Evolutionary conservation across 2,797 vertebrate genomes (phyloP), one percentile per base, ranked within the genome.

Genomic region (Hylomyscus alleni): DNA sequence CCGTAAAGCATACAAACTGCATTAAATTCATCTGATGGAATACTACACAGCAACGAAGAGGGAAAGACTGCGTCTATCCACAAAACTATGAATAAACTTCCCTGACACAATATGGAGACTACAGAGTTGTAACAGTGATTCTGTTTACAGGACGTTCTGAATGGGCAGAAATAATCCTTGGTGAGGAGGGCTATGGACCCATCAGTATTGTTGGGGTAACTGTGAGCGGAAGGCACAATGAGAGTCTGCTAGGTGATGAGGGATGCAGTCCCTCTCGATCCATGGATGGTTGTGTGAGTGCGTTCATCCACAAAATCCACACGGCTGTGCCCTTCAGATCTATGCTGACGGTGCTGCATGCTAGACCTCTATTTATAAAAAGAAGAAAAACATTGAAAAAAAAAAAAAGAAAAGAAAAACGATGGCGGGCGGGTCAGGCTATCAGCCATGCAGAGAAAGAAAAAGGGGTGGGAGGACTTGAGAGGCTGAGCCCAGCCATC

Each of bases 31-130:
- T 0, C 0, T 1, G 0, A 34, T 2, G 1, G 60, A 94, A 58
- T 75, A 77, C 4, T 40, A 56, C 3, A 14, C 6, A 72, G 92
- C 40, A 73, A n/a, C 15, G 40, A 96, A 95, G 82, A 96, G 37
- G 29, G n/a, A 44, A 69, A 62, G 65, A 1, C 9, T 4, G 19
- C 13, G 19, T 5, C 69, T 83, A 31, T 72, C 37, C 9, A 52
- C 40, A 65, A 81, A 62, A 82, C 72, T 0, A 8, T 4, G 3
- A 37, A 24, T 29, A 44, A 31, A 40, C 76, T 26, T 73, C 50
- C n/a, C 22, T 56, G 58, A 47, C 15, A 7, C 1, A 3, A 14
- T 3, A 26, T 0, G 65, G 75, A 76, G 52, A 89, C 76, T n/a
- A 11, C 67, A 69, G 82, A n/a, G 15, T 58, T 54, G 6, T 44